Evolutionary conservation across 2,113 vertebrate species (phyloP), one percentile per base, ranked within the genome.

Genomic region (Perca flavescens): DNA sequence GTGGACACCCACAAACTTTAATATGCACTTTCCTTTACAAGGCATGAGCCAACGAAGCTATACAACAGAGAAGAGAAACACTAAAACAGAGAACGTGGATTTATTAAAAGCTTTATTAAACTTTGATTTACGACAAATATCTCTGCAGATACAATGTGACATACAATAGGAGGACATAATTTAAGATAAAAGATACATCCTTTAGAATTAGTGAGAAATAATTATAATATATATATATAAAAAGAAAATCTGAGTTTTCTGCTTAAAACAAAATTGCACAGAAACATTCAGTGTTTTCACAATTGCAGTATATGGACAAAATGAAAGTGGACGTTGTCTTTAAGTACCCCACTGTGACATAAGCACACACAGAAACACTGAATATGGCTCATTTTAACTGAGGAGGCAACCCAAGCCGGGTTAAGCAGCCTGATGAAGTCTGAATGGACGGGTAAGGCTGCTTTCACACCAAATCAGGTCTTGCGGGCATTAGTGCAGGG

Each of bases 31-130:
- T 14, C 36, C 2, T 16, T 47, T 15, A 65, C 3, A 64, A 9
- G 13, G 40, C 40, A 46, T 2, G 40, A 46, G 40, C 63, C 4
- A 7, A 2, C 19, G 25, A 11, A 31, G 22, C 22, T 49, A 10
- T 0, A 34, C 13, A 25, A 11, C 36, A 15, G 13, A 64, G 34
- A 40, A 21, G 17, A n/a, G 6, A 19, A 34, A 36, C 40, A 16
- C 13, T 22, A 14, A 46, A 8, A 14, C 6, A 40, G 12, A 49
- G 15, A 19, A 47, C 2, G 1, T 65, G 4, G 22, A 47, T 64
- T 53, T 17, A 7, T 43, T 4, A 36, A 79, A 70, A 50, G 9
- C 7, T 79, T 82, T 74, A 74, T 50, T 78, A 1, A 14, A 49
- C 0, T 19, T 49, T 60, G 8, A 74, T 58, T 46, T 1, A 57